Evolutionary conservation across 2,113 vertebrate species (phyloP).

Genomic region (Cynopterus brachyotis): DNA sequence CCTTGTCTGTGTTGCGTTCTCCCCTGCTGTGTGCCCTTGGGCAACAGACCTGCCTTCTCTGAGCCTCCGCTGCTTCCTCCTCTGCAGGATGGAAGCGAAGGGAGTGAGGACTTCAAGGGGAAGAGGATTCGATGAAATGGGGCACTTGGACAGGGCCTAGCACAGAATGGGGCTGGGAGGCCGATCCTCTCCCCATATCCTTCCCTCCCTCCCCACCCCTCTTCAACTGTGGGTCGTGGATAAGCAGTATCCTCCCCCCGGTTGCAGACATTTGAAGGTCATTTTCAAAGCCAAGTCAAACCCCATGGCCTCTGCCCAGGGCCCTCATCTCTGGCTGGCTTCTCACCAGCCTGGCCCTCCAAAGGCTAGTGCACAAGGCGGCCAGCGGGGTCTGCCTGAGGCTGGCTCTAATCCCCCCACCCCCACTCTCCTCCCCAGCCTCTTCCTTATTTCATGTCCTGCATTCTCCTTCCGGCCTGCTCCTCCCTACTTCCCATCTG

Average conservation of each 20-base stretch:
- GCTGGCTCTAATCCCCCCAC: not conserved
- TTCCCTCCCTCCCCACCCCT: too few species aligned
- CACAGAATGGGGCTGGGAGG: too few species aligned
- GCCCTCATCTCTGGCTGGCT: not conserved
- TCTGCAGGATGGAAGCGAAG: not conserved
- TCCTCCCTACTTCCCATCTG: not conserved
- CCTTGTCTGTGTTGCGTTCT: not conserved
- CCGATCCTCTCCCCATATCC: not conserved
- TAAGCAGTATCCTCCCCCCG: not conserved
- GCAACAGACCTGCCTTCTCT: not conserved
- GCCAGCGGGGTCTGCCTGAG: not conserved
- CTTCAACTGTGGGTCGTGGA: not conserved
- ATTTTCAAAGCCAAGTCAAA: not conserved
- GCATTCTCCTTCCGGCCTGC: not conserved
- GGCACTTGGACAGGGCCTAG: not conserved
- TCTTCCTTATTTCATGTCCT: not conserved
- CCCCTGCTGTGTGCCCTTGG: not conserved
- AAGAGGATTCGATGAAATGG: not conserved
- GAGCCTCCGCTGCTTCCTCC: not conserved
- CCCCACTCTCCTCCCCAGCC: too few species aligned
- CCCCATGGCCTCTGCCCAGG: not conserved
- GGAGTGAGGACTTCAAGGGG: not conserved
- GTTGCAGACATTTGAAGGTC: not conserved
- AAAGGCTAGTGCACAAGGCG: not conserved
- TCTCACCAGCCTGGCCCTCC: not conserved